A percentile compares a stretch with the other conserved stretches of the same genome.
These are phyloP conservation scores for Anabacerthia variegaticeps DNA, from an alignment of 2,797 vertebrate genomes.

Conservation along the genomic window DNA sequence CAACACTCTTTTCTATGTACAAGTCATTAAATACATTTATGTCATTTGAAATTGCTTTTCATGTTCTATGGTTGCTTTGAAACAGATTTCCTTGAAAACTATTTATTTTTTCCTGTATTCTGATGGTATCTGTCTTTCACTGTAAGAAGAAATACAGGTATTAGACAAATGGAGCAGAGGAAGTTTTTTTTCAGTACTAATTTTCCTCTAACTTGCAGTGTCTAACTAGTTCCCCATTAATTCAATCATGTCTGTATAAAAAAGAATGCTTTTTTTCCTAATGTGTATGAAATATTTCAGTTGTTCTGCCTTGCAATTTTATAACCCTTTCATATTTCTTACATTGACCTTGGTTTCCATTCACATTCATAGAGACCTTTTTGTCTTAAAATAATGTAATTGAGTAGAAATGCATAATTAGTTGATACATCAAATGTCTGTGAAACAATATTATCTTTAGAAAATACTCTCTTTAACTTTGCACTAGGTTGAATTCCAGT, in stretches of 20 bases:
- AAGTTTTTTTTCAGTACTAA: background rate
- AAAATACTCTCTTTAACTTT: background rate
- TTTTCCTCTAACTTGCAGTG: background rate
- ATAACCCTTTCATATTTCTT: background rate
- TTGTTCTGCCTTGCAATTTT: background rate
- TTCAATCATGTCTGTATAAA: background rate
- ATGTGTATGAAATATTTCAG: background rate
- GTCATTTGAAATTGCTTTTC: background rate
- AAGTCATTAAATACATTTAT: background rate
- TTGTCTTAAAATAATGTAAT: background rate
- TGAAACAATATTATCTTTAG: background rate
- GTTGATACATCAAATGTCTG: background rate
- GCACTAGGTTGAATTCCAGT: background rate
- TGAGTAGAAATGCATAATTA: background rate
- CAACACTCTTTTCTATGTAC: background rate
- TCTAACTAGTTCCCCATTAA: background rate
- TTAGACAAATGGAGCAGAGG: background rate
- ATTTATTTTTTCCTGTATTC: background rate
- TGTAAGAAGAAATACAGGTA: background rate
- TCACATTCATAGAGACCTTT: background rate
- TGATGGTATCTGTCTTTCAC: background rate
- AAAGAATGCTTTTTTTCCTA: background rate
- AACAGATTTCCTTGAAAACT: background rate
- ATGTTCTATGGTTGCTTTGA: background rate
- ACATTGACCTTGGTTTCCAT: background rate